Evolutionary conservation across 2,113 vertebrate genomes (phyloP).

Genomic region (Ochotona princeps): DNA sequence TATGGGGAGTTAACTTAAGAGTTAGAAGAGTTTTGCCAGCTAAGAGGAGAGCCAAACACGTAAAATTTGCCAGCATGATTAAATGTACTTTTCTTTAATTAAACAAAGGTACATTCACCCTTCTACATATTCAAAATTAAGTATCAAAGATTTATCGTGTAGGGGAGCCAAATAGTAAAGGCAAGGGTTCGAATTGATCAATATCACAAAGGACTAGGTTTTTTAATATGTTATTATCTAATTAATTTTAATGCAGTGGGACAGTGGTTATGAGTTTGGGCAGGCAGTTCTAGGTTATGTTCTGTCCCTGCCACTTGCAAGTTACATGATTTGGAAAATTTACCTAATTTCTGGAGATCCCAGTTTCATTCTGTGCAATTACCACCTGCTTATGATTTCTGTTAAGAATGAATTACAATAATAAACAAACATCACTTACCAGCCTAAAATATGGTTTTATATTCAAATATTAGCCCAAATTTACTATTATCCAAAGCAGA

Average conservation of each 20-base stretch:
- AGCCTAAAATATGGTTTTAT: not conserved
- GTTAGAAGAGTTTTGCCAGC: conserved; percentile 52
- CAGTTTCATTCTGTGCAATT: conserved; percentile 23
- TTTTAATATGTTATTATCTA: conserved; percentile 70
- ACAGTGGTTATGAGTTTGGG: conserved; percentile 47
- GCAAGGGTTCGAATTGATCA: conserved; percentile 62
- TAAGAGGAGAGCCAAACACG: conserved; percentile 68
- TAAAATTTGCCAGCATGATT: conserved; percentile 70
- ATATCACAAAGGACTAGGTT: conserved; percentile 67
- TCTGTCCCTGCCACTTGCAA: not conserved
- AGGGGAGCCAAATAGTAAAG: conserved; percentile 67
- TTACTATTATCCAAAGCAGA: not conserved
- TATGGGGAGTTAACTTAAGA: conserved; percentile 60
- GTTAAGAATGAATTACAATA: conserved; percentile 20
- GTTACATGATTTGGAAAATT: not conserved
- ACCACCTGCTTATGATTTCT: conserved; percentile 1
- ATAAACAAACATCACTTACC: not conserved
- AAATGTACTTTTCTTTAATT: conserved; percentile 77
- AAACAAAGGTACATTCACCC: conserved; percentile 65
- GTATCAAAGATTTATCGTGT: conserved; percentile 67
- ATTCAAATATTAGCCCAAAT: not conserved
- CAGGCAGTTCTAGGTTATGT: not conserved
- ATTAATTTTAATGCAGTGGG: conserved; percentile 73
- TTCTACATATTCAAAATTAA: conserved; percentile 75
- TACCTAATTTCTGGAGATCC: conserved; percentile 9